A percentile compares a stretch with the other conserved stretches of the same genome.
Conservation (phyloP, 1,140 invertebrate species). For the Acromyrmex echinatior region DNA sequence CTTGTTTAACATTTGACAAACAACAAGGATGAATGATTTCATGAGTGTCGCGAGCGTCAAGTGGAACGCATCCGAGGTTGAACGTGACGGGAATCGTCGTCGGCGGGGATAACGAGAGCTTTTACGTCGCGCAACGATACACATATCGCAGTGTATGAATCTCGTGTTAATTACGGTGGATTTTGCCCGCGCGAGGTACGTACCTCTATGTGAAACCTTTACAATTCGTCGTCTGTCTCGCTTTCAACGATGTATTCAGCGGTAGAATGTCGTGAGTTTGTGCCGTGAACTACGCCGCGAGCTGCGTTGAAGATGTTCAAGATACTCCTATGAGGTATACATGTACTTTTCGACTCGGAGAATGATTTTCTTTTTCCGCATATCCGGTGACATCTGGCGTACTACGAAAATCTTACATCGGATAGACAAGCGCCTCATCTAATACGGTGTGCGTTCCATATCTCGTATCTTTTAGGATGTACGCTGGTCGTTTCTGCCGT, state of each 20-base stretch:
- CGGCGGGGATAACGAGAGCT: conserved; percentile 52
- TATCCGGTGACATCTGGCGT: background rate
- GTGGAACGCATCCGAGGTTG: background rate
- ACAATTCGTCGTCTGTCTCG: conserved; percentile 16
- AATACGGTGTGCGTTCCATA: background rate
- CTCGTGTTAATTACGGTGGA: conserved; percentile 56
- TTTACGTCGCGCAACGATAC: conserved; percentile 47
- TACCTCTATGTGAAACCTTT: background rate
- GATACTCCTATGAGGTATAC: background rate
- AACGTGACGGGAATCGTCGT: conserved; percentile 58
- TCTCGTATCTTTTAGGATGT: conserved; percentile 1
- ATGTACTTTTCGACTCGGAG: background rate
- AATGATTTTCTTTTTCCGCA: background rate
- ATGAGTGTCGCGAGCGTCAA: too few species aligned
- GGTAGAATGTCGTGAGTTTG: background rate
- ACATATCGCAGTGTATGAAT: conserved; percentile 33
- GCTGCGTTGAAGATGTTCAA: conserved; percentile 14
- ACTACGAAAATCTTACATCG: conserved; percentile 34
- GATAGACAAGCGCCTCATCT: conserved; percentile 18
- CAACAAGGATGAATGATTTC: too few species aligned
- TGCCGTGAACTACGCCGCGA: background rate
- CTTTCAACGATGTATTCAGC: conserved; percentile 16
- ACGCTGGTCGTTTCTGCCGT: background rate
- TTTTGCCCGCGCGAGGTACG: background rate
- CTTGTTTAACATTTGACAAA: too few species aligned